Base-by-base conservation (phyloP, 2,888 invertebrate species). In the Dorcus parallelipipedus region DNA sequence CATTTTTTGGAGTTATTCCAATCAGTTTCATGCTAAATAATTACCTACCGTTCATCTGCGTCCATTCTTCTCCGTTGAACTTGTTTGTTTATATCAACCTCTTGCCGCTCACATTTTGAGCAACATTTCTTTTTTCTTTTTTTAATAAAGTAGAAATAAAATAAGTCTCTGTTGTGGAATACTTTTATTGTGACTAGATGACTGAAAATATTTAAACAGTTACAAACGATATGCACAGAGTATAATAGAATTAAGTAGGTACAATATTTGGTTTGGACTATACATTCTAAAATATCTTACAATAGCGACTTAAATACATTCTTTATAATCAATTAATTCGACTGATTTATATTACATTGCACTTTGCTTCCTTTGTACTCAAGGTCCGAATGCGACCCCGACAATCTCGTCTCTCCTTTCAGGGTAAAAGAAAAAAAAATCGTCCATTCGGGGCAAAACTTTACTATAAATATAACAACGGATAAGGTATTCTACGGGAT, bases 131-230 rank as follows among this genome's bases (percentile, higher is more conserved):
- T 20, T 20, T 20, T 20, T 14, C 2, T 4, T 26, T 2, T 26
- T 33, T 33, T 33, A 33, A 20, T 33, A 33, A 5, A 7, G 26
- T 33, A 33, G 6, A 33, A 33, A 33, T 5, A 14, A 42, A 6
- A 33, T 10, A 39, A 38, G 41, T 53, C 10, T 20, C 58, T 66
- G 65, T 68, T 70, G 69, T 72, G 71, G 69, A 72, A 72, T 69
- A 69, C 68, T 76, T 83, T 85, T 84, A 84, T 85, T 85, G 82
- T 86, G 86, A 85, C 85, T 86, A 86, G 85, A 85, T 83, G 84
- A 84, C 81, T 84, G 82, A 79, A 79, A 83, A 82, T 76, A 71
- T 74, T 72, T 69, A 71, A 77, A 76, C 82, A 83, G 78, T 84
- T 85, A 85, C 83, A 85, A 85, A 85, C 78, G 78, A 79, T 79